A percentile compares a stretch with the other conserved stretches of the same genome.
Conservation (phyloP, 2,888 invertebrate species). For the Hipparchia semele region DNA sequence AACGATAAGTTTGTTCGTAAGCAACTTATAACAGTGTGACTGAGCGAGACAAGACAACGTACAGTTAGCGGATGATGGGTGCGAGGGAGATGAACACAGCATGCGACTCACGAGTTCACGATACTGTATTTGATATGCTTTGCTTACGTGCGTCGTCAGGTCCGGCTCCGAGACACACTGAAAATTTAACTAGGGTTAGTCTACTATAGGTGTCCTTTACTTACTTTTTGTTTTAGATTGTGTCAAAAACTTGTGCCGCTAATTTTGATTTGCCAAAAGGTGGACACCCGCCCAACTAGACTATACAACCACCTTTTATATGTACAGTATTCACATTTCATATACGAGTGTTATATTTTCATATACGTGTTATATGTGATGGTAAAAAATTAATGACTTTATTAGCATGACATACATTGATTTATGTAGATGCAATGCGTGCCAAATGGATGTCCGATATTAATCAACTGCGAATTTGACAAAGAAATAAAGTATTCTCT, state of each 20-base stretch:
- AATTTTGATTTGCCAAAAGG: constrained; percentile 46
- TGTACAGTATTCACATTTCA: constrained; percentile 49
- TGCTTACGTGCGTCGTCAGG: constrained; percentile 79
- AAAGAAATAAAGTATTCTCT: neutral
- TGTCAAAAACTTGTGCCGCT: constrained; percentile 41
- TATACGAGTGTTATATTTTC: constrained; percentile 20
- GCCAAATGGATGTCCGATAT: constrained; percentile 24
- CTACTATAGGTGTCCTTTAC: constrained; percentile 61
- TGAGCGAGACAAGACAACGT: constrained; percentile 62
- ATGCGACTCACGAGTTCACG: constrained; percentile 78
- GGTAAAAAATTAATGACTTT: constrained; percentile 11
- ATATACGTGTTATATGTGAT: constrained; percentile 22
- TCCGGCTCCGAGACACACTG: constrained; percentile 80
- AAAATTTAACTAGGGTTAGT: constrained; percentile 78
- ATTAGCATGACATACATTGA: constrained; percentile 34
- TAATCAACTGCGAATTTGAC: constrained; percentile 28
- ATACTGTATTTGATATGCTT: constrained; percentile 65
- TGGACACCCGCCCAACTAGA: constrained; percentile 53
- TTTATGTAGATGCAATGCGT: constrained; percentile 34
- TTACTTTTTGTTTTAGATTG: constrained; percentile 36
- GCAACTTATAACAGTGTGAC: constrained; percentile 44
- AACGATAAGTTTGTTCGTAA: constrained; percentile 31
- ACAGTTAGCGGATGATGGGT: constrained; percentile 61
- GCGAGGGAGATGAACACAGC: constrained; percentile 68
- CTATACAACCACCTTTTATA: constrained; percentile 45